phyloP scores from a whole-genome alignment of 2,888 invertebrate genomes.

The Drosophila algonquin region DNA sequence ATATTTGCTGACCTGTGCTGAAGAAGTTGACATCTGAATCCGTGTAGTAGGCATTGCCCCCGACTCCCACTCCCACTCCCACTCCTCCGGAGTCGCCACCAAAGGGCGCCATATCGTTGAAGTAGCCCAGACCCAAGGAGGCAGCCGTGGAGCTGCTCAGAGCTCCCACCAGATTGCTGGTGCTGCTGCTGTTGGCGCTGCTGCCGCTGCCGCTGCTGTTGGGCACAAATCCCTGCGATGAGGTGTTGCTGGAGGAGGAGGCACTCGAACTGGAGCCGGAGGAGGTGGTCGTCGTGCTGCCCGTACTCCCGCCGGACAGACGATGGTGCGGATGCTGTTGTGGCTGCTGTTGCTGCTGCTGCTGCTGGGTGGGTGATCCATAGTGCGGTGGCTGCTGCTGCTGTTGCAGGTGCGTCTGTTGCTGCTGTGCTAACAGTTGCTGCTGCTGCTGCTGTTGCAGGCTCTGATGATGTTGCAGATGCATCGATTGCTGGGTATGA shows the following conservation, averaged over 20 bases:
- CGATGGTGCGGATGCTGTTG: conserved; percentile 71
- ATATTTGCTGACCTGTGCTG: conserved; percentile 78
- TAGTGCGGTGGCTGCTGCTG: conserved; percentile 59
- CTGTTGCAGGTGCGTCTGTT: conserved; percentile 54
- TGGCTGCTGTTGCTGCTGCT: conserved; percentile 26
- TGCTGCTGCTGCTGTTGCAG: conserved; percentile 50
- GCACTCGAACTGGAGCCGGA: conserved; percentile 74
- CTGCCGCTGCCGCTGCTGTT: conserved; percentile 14
- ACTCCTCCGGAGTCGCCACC: background rate
- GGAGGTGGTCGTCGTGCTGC: conserved; percentile 70
- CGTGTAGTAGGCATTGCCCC: conserved; percentile 81
- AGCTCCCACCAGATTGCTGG: conserved; percentile 63
- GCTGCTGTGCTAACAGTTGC: conserved; percentile 56
- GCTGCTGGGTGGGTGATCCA: conserved; percentile 58
- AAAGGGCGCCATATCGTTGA: conserved; percentile 81
- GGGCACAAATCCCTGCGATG: conserved; percentile 63
- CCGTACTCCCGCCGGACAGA: conserved; percentile 81
- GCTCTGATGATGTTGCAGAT: conserved; percentile 61
- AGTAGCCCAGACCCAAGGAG: conserved; percentile 79
- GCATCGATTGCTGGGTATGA: conserved; percentile 54
- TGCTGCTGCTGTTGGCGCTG: conserved; percentile 21
- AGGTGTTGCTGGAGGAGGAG: conserved; percentile 64
- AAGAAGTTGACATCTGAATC: conserved; percentile 84
- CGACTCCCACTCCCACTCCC: conserved; percentile 72
- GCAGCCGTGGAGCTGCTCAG: conserved; percentile 76